Percentiles rank a stretch among this genome's conserved stretches.
Evolutionary conservation across 2,888 invertebrate species (phyloP).

Genomic region (Asteroscopus sphinx): DNA sequence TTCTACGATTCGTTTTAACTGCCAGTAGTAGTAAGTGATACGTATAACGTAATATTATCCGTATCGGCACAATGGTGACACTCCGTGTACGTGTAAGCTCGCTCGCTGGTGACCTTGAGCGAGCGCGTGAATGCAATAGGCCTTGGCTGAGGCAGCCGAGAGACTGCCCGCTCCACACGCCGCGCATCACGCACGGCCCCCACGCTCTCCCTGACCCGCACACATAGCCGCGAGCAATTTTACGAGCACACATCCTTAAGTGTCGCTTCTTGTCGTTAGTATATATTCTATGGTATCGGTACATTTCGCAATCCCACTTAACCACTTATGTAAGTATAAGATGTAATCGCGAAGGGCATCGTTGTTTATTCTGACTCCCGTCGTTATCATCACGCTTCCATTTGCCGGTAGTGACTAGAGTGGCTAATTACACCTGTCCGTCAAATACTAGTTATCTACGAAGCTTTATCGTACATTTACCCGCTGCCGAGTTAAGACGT

Average conservation of each 20-base stretch:
- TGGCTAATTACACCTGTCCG: conserved; percentile 86
- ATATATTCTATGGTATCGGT: no score
- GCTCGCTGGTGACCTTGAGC: no score
- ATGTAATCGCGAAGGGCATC: conserved; percentile 80
- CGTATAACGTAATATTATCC: conserved; percentile 34
- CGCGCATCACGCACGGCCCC: no score
- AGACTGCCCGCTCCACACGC: no score
- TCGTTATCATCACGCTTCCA: conserved; percentile 74
- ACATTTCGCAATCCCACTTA: conserved; percentile 75
- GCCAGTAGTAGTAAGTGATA: conserved; percentile 19
- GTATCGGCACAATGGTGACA: conserved; percentile 53
- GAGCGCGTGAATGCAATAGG: no score
- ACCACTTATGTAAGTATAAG: conserved; percentile 69
- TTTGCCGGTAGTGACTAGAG: conserved; percentile 73
- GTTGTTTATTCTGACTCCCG: conserved; percentile 76
- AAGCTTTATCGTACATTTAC: conserved; percentile 79
- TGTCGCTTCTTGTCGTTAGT: no score
- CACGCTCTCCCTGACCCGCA: no score
- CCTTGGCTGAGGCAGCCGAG: no score
- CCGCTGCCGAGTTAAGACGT: conserved; percentile 60
- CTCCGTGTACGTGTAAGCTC: no score
- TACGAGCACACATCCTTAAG: no score
- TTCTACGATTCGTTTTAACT: conserved; percentile 14
- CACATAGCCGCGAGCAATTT: no score
- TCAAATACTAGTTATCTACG: conserved; percentile 77